phyloP scores from a whole-genome alignment of 2,797 vertebrate genomes.

The Ctenopoma multispine region DNA sequence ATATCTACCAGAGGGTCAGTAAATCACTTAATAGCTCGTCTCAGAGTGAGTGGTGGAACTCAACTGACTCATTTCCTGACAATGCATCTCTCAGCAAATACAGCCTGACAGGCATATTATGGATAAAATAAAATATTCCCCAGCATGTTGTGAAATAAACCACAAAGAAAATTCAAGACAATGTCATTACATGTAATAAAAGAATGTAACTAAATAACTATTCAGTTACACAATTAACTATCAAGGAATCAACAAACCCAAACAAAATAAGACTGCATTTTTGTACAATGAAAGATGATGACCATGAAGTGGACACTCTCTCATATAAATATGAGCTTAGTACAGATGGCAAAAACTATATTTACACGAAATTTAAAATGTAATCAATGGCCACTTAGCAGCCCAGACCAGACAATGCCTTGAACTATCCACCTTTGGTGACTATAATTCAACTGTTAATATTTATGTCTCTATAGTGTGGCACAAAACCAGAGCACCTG shows the following conservation, averaged over 20 bases:
- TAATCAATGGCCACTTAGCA: not conserved
- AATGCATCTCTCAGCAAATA: constrained; percentile 63
- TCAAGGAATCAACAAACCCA: constrained; percentile 30
- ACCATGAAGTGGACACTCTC: constrained; percentile 7
- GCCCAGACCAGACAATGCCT: not conserved
- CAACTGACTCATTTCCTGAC: constrained; percentile 72
- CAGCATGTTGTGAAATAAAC: constrained; percentile 54
- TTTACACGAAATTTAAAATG: not conserved
- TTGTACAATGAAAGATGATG: constrained; percentile 17
- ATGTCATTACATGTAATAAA: constrained; percentile 42
- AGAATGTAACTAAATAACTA: constrained; percentile 37
- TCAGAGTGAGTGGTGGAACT: constrained; percentile 62
- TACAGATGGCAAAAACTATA: not conserved
- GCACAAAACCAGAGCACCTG: constrained; percentile 39
- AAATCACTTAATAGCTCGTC: constrained; percentile 67
- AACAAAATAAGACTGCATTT: not conserved
- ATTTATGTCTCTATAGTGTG: constrained; percentile 24
- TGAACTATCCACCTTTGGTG: not conserved
- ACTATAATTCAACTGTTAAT: constrained; percentile 12
- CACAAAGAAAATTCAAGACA: constrained; percentile 48
- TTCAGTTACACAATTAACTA: constrained; percentile 45
- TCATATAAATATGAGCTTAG: not conserved
- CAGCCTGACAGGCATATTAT: constrained; percentile 69
- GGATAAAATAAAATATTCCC: constrained; percentile 60
- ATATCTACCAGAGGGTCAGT: constrained; percentile 68